phyloP scores from a whole-genome alignment of 2,797 vertebrate genomes.

The Dendrocincla fuliginosa region DNA sequence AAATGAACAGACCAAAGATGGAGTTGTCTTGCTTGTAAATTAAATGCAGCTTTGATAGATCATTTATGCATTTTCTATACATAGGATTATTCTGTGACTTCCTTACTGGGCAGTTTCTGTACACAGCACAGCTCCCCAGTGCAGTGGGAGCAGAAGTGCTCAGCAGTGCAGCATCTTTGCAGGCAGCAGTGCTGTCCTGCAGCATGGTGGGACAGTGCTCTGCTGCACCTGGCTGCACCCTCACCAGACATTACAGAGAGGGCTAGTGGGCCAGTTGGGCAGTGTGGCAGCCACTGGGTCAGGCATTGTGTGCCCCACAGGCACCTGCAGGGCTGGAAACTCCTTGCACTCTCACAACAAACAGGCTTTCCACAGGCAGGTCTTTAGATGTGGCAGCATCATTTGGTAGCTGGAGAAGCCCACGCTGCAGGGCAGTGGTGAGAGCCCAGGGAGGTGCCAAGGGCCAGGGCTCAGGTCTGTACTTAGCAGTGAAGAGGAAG shows the following conservation, averaged over 20 bases:
- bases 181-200: not conserved
- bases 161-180: not conserved
- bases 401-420: not conserved
- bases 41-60: not conserved
- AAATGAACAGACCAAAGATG: not conserved
- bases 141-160: not conserved
- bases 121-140: not conserved
- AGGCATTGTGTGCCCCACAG: too few species aligned
- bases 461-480: not conserved
- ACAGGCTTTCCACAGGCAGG: not conserved
- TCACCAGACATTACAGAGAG: not conserved
- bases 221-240: not conserved
- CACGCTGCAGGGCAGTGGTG: accelerated
- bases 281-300: not conserved
- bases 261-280: too few species aligned
- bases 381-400: not conserved
- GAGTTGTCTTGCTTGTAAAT: not conserved
- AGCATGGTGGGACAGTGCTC: accelerated
- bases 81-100: not conserved
- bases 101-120: not conserved
- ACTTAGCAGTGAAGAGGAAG: not conserved
- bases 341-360: not conserved
- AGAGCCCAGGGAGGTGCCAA: not conserved
- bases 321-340: not conserved
- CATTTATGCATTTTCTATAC: not conserved